Percentiles rank a stretch among this genome's conserved stretches.
These are phyloP conservation scores for Venustaconcha ellipsiformis DNA, from an alignment of 1,140 invertebrate species.

Conservation along the genomic window DNA sequence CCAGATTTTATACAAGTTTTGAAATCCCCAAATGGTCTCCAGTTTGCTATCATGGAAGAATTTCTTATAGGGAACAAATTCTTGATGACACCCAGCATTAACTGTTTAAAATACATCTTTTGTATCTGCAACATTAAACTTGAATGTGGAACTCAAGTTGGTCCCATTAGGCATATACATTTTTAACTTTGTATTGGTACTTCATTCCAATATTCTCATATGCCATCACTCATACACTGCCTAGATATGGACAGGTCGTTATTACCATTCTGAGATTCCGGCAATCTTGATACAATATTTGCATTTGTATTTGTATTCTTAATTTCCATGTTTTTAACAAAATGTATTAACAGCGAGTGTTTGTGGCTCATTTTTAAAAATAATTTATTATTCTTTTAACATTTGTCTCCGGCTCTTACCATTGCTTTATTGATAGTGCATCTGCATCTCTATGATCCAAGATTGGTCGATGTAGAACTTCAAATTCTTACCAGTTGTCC, in stretches of 20 bases:
- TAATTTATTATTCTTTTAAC: not conserved
- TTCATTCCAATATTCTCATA: no score
- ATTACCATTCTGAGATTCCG: not conserved
- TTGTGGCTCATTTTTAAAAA: not conserved
- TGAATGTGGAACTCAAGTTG: no score
- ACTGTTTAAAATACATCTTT: not conserved
- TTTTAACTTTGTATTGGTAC: no score
- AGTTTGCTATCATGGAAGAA: no score
- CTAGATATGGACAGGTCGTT: not conserved
- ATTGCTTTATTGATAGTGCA: slow-evolving; percentile 26
- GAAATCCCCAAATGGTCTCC: slow-evolving; percentile 1
- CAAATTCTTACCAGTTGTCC: slow-evolving; percentile 33
- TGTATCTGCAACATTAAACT: not conserved
- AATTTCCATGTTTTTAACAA: not conserved
- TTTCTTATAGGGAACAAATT: not conserved
- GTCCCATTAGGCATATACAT: no score
- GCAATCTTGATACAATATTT: not conserved
- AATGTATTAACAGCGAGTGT: no score
- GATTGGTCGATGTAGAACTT: slow-evolving; percentile 37
- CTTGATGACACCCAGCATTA: not conserved
- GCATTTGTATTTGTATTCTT: not conserved
- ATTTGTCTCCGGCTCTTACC: not conserved
- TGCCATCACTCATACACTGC: no score
- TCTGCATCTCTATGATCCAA: slow-evolving; percentile 42
- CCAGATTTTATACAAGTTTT: not conserved